phyloP scores from a whole-genome alignment of 2,113 vertebrate species.

The Vanacampus margaritifer region DNA sequence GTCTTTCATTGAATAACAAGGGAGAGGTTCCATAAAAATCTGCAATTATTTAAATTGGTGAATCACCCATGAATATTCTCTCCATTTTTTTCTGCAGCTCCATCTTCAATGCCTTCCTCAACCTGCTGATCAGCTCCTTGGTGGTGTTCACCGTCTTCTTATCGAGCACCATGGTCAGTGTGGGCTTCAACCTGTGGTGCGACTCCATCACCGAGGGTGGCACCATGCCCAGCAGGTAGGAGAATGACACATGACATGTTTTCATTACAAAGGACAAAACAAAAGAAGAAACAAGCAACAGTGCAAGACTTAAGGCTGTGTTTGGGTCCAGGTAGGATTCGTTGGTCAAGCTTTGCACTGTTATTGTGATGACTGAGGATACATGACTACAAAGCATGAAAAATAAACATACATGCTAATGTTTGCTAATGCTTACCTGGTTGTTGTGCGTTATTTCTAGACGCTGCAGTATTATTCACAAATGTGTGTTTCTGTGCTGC shows the following conservation, averaged over 20 bases:
- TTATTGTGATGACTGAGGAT: too few relatives aligned
- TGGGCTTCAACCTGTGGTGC: conserved; percentile 95
- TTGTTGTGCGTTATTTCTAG: too few relatives aligned
- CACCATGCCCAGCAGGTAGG: conserved; percentile 81
- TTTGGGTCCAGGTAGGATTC: neutral
- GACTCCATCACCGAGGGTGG: conserved; percentile 87
- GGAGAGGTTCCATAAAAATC: too few relatives aligned
- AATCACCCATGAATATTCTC: too few relatives aligned
- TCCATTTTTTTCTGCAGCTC: conserved; percentile 71
- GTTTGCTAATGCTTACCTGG: too few relatives aligned
- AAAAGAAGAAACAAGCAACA: neutral
- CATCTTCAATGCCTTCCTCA: conserved; percentile 88
- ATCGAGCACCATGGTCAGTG: conserved; percentile 89
- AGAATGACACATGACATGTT: neutral
- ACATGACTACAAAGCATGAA: too few relatives aligned
- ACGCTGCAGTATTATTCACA: too few relatives aligned
- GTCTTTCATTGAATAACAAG: too few relatives aligned
- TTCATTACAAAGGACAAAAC: neutral
- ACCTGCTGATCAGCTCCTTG: conserved; percentile 85
- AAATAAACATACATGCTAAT: too few relatives aligned
- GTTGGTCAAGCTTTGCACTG: too few relatives aligned
- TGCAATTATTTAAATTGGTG: too few relatives aligned
- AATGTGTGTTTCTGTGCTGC: too few relatives aligned
- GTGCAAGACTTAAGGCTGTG: neutral
- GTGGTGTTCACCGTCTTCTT: conserved; percentile 87